Base-by-base conservation (phyloP, 2,888 invertebrate species). In the Fragum fragum region DNA sequence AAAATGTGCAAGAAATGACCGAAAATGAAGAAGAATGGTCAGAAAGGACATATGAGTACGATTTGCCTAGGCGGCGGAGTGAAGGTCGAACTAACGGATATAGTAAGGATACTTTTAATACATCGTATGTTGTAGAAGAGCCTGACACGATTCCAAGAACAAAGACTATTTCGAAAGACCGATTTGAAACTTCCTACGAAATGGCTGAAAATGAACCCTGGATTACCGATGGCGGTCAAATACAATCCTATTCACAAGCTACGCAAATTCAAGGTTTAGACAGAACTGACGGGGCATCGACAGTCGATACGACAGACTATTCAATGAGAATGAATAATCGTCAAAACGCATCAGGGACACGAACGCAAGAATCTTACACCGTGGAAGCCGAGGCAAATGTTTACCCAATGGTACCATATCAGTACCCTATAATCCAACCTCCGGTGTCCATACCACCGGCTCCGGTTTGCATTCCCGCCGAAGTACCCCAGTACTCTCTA, bases 1-100 rank as follows among this genome's bases (percentile, higher is more conserved):
- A 74, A 52, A 78, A 79, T 26, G 76, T 87, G 11, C 76, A 79
- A 11, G 89, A 89, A 76, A 81, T 82, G 11, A 83, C 84, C 14
- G 87, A 89, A 71, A 82, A 85, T 70, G 87, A 87, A 59, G 84
- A 87, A 32, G 84, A 87, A 77, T 81, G 79, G 75, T 83, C 81
- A 7, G 86, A 86, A 68, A 63, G 83, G 29, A 83, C 86, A 21
- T 85, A 85, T 70, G 82, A 85, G 36, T 85, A 79, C 52, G 85
- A 82, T n/a, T 29, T 80, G 16, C 85, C 85, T 1, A 32, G 69
- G 59, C 55, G 71, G 16, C 29, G 57, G 18, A 36, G 52, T 18
- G 55, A 55, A 0, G 29, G 29, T 16, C 73, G 29, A 29, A 42
- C 23, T 3, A 57, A 68, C 14, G 73, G 55, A 6, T 84, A 84